These are phyloP conservation scores for Pterostichus niger DNA, from an alignment of 2,888 invertebrate genomes.

Conservation along the genomic window DNA sequence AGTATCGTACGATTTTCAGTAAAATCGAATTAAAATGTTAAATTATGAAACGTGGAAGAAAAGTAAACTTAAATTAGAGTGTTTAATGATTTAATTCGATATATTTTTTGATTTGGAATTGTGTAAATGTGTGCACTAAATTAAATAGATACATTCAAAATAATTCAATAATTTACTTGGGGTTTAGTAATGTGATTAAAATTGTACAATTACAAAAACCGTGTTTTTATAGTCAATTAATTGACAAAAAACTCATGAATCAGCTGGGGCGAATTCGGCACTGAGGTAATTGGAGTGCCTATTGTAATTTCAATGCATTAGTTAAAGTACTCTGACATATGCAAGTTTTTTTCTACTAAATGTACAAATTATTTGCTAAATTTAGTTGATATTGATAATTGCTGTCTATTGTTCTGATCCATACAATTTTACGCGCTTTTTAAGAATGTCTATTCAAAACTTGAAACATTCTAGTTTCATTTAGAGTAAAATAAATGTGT, in stretches of 20 bases:
- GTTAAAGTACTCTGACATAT: constrained; percentile 28
- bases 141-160: constrained; percentile 32
- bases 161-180: constrained; percentile 43
- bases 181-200: constrained; percentile 39
- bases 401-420: background rate
- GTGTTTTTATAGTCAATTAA: constrained; percentile 43
- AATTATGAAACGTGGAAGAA: too few species aligned
- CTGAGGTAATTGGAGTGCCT: constrained; percentile 46
- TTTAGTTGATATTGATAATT: constrained; percentile 30
- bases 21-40: too few species aligned
- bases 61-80: background rate
- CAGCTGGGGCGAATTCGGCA: constrained; percentile 27
- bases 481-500: too few species aligned
- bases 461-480: too few species aligned
- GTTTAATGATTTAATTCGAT: background rate
- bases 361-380: constrained; percentile 45
- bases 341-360: constrained; percentile 34
- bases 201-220: constrained; percentile 49
- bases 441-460: background rate
- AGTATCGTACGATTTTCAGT: too few species aligned
- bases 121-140: background rate
- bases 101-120: constrained; percentile 23
- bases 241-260: constrained; percentile 42
- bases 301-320: constrained; percentile 49
- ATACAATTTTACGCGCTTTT: background rate